phyloP scores from a whole-genome alignment of 2,888 invertebrate genomes.

The Mantis religiosa region DNA sequence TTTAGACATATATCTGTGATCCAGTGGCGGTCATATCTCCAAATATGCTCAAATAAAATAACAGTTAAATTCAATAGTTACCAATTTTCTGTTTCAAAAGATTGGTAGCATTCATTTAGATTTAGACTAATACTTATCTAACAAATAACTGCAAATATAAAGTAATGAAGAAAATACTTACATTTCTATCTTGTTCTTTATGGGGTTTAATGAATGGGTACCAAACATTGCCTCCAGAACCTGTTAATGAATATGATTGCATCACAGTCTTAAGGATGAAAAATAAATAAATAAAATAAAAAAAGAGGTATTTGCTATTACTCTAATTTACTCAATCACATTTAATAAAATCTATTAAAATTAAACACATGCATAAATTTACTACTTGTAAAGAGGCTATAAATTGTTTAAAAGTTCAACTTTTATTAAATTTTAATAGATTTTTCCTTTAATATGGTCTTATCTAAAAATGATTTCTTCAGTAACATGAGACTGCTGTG shows the following conservation, averaged over 20 bases:
- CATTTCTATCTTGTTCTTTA: neutral
- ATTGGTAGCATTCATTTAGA: no score
- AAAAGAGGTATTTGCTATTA: neutral
- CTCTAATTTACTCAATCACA: neutral
- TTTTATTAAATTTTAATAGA: neutral
- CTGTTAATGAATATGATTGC: neutral
- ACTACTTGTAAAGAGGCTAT: neutral
- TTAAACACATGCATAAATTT: neutral
- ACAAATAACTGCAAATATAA: neutral
- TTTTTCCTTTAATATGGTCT: neutral
- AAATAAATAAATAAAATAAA: no score
- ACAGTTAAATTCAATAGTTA: no score
- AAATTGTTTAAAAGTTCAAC: neutral
- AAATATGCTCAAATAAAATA: no score
- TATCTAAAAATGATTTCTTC: neutral
- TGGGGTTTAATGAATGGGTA: neutral
- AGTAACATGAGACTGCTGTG: neutral
- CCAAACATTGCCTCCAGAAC: neutral
- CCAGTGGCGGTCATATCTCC: no score
- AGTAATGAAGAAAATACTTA: neutral
- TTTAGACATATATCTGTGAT: no score
- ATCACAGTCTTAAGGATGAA: neutral
- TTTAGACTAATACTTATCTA: no score
- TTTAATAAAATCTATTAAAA: neutral
- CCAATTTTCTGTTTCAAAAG: no score